A percentile compares a stretch with the other conserved stretches of the same genome.
phyloP scores from a whole-genome alignment of 2,888 invertebrate genomes.

The Eupithecia exiguata region DNA sequence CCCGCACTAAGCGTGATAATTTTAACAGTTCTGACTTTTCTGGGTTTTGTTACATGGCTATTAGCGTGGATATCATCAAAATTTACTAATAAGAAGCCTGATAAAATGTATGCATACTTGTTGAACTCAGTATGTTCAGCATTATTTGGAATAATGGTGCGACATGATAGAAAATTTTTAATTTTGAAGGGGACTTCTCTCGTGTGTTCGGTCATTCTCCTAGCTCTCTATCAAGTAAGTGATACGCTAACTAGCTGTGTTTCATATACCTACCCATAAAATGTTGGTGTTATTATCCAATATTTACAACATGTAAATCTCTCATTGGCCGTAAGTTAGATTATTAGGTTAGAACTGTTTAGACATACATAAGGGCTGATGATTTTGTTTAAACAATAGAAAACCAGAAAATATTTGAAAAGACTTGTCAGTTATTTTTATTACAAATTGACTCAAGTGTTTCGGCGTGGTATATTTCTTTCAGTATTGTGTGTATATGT shows the following conservation, averaged over 20 bases:
- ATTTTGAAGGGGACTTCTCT: slow-evolving; percentile 54
- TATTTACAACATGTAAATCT: too few species aligned
- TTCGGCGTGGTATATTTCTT: not conserved
- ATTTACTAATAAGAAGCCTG: slow-evolving; percentile 26
- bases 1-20: slow-evolving; percentile 40
- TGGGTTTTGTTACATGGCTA: slow-evolving; percentile 53
- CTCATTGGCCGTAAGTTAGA: too few species aligned
- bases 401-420: not conserved
- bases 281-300: not conserved
- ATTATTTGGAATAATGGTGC: slow-evolving; percentile 52
- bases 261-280: not conserved
- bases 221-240: slow-evolving; percentile 59
- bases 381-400: too few species aligned
- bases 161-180: slow-evolving; percentile 43
- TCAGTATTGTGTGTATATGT: not conserved
- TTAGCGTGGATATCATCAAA: slow-evolving; percentile 38
- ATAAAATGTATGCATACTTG: slow-evolving; percentile 42
- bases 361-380: too few species aligned
- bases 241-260: not conserved
- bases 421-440: not conserved
- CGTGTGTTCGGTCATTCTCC: slow-evolving; percentile 52
- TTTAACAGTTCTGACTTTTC: slow-evolving; percentile 6
- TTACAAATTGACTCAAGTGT: not conserved
- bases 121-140: slow-evolving; percentile 45
- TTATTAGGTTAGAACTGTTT: too few species aligned